Evolutionary conservation across 2,113 vertebrate genomes (phyloP).

Genomic region (Kryptolebias marmoratus): DNA sequence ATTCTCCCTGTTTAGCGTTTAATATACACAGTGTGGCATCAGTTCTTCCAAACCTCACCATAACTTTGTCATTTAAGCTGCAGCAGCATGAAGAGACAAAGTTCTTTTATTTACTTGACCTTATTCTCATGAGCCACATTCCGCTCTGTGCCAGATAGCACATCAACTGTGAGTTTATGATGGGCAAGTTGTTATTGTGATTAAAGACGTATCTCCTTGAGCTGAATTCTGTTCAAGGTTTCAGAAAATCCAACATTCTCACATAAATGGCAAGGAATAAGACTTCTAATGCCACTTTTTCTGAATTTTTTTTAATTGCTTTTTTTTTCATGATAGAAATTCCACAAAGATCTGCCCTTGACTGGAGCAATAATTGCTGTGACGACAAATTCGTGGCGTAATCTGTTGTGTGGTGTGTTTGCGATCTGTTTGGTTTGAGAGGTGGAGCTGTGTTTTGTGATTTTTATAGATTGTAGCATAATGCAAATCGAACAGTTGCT

Average conservation of each 20-base stretch:
- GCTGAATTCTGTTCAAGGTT: neutral
- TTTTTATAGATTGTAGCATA: neutral
- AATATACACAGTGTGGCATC: neutral
- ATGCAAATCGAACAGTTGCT: neutral
- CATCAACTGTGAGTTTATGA: neutral
- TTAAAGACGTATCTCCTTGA: neutral
- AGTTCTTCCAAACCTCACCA: neutral
- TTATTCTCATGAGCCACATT: constrained; percentile 16
- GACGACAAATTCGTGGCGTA: neutral
- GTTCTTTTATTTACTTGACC: constrained; percentile 33
- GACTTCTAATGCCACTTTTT: neutral
- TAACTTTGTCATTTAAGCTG: constrained; percentile 3
- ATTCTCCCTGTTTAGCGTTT: neutral
- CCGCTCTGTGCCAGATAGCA: neutral
- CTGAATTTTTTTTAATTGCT: too few relatives aligned
- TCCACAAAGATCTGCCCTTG: constrained; percentile 4
- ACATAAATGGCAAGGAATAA: neutral
- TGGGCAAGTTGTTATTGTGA: constrained; percentile 2
- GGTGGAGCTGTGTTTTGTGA: neutral
- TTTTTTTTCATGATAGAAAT: neutral
- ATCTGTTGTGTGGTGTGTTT: too few relatives aligned
- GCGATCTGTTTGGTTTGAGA: neutral
- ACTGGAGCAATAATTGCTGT: neutral
- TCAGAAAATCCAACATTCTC: neutral
- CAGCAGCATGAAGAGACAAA: neutral